Evolutionary conservation across 2,113 vertebrate genomes (phyloP).

Genomic region (Polypterus senegalus): DNA sequence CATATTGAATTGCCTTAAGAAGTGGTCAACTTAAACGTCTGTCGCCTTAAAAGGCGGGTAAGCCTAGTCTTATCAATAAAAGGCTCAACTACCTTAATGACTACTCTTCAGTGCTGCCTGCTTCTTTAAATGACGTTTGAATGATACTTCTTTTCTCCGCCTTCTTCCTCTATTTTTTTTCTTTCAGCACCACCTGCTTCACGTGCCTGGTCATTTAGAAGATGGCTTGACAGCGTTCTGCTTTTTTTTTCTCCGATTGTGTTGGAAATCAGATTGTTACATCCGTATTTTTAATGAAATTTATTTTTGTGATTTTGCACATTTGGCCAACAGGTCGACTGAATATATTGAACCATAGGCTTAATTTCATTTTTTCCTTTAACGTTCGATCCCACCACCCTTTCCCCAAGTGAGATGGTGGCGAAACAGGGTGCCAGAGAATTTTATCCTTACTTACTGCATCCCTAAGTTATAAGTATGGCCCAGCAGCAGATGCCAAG

Average conservation of each 20-base stretch:
- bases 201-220: background rate
- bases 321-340: background rate
- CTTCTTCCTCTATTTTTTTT: background rate
- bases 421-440: too few species aligned
- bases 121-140: too few species aligned
- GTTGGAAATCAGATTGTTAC: background rate
- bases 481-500: conserved; percentile 93
- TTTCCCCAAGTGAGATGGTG: too few species aligned
- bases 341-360: too few species aligned
- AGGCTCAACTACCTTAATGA: too few species aligned
- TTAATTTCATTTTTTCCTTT: background rate
- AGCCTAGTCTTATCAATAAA: too few species aligned
- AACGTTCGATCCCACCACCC: background rate
- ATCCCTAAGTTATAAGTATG: conserved; percentile 37
- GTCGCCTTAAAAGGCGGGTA: too few species aligned
- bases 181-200: background rate
- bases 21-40: too few species aligned
- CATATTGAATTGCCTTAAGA: too few species aligned
- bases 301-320: background rate
- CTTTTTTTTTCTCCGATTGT: background rate
- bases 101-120: too few species aligned
- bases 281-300: background rate
- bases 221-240: background rate
- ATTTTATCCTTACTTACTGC: too few species aligned
- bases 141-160: too few species aligned